Percentiles rank a stretch among this genome's conserved stretches.
Conservation (phyloP, 2,888 invertebrate species). For the Octonoba sinensis region DNA sequence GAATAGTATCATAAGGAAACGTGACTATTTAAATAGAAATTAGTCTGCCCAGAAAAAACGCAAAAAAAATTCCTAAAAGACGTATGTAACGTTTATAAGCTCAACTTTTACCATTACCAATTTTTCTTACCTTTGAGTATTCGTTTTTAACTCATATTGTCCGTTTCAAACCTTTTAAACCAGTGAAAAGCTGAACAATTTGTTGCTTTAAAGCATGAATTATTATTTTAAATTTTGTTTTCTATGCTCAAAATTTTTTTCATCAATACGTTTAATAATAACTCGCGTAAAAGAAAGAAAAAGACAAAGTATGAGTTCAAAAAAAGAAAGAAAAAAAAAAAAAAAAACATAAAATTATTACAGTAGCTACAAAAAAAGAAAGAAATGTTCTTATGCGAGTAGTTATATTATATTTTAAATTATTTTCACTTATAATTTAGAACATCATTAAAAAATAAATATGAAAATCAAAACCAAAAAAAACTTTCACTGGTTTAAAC, state of each 20-base stretch:
- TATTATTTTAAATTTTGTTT: too few relatives aligned
- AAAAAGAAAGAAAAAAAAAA: too few relatives aligned
- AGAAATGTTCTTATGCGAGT: too few relatives aligned
- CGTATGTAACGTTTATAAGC: background rate
- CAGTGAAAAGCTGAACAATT: background rate
- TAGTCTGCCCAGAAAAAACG: slow-evolving; percentile 22
- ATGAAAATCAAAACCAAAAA: background rate
- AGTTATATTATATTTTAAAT: too few relatives aligned
- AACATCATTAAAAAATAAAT: background rate
- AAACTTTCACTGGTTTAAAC: slow-evolving; percentile 38
- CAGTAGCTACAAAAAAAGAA: too few relatives aligned
- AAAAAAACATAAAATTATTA: too few relatives aligned
- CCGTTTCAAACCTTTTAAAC: slow-evolving; percentile 6
- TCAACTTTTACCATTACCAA: background rate
- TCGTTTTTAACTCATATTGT: background rate
- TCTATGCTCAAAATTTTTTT: background rate
- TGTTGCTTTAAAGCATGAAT: too few relatives aligned
- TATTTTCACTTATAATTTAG: too few relatives aligned
- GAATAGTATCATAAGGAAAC: background rate
- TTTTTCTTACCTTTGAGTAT: slow-evolving; percentile 17
- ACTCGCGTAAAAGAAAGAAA: too few relatives aligned
- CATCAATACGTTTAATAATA: too few relatives aligned
- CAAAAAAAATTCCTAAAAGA: background rate
- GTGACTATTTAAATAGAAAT: slow-evolving; percentile 21
- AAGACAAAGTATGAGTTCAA: too few relatives aligned